Base-by-base conservation (phyloP, 2,888 invertebrate species). In the Volucella bombylans region DNA sequence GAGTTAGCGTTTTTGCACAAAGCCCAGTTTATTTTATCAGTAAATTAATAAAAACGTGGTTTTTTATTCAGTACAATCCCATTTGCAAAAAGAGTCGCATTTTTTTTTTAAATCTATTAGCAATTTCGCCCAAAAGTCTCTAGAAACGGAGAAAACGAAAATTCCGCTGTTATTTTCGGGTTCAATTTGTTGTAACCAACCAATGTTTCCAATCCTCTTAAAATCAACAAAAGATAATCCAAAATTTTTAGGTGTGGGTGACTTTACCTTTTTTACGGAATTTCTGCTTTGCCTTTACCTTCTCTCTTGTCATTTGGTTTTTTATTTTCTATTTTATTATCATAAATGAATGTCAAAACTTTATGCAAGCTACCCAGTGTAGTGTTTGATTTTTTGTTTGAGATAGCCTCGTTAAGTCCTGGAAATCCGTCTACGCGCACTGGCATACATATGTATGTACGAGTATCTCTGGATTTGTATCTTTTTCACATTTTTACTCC, bases 121-220 rank as follows among this genome's bases (percentile, higher is more conserved):
- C 31, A 31, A 6, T 31, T 31, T 31, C 31, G 18, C 18, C 2
- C 18, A 23, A 23, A 23, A 31, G 31, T 31, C 4, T 31, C 6
- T 6, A 23, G 4, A 23, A 23, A 23, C 4, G 23, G 23, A 23
- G 23, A 23, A 23, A 23, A 3, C 1, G 4, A 31, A 6, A 31
- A 31, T 31, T 31, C 31, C 31, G 31, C 6, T 31, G 0, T 31
- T 31, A 31, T 31, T 31, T 4, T 31, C 6, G 31, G 4, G 31
- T 6, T 31, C 0, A 31, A 31, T 31, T 31, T 31, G 6, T 31
- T 4, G 1, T 31, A 31, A 39, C 50, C 62, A 54, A 74, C 65
- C 69, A 69, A 73, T 57, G 18, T n/a, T 80, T 77, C 76, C 81
- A 85, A 85, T 83, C 74, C 69, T 39, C 59, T 62, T 64, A 43